phyloP scores from a whole-genome alignment of 64 coral and sea anemone species.

The Porites lutea region DNA sequence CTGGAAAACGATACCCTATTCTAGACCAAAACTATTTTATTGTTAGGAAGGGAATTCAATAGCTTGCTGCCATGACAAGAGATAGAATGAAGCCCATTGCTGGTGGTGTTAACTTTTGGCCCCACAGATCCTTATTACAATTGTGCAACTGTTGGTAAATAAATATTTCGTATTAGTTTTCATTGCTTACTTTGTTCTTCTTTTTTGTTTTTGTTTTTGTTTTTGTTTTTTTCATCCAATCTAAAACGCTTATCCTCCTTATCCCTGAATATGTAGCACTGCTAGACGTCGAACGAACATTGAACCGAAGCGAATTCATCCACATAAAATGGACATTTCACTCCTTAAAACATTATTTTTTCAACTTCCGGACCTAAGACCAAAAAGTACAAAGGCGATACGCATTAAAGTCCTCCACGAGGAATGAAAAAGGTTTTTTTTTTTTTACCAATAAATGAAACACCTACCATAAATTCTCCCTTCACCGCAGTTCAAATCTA shows the following conservation, averaged over 20 bases:
- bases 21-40: too few species aligned
- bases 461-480: neutral
- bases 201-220: neutral
- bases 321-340: constrained; percentile 1
- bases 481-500: neutral
- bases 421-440: neutral
- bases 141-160: neutral
- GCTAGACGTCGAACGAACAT: neutral
- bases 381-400: neutral
- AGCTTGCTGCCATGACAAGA: too few species aligned
- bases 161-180: neutral
- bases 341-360: neutral
- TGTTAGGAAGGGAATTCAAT: too few species aligned
- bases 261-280: neutral
- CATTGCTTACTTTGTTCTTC: neutral
- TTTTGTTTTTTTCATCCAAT: neutral
- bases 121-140: too few species aligned
- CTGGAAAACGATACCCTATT: too few species aligned
- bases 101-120: too few species aligned
- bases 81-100: too few species aligned
- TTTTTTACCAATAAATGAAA: neutral
- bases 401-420: neutral
- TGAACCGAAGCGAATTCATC: neutral
- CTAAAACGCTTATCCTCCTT: neutral
- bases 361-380: neutral